Evolutionary conservation across 2,888 invertebrate species (phyloP).

Genomic region (Notodonta ziczac): DNA sequence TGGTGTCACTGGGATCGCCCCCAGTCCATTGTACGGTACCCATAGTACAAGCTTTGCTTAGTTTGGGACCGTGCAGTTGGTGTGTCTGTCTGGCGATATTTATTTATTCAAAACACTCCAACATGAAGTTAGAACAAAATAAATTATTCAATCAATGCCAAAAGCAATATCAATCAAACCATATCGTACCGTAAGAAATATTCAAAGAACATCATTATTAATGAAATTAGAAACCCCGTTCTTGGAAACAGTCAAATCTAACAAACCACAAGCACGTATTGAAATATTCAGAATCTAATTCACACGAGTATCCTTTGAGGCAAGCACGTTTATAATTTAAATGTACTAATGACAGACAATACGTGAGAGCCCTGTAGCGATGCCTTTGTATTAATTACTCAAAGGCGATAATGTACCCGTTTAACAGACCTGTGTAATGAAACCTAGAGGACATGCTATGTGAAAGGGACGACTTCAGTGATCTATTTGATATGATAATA

Average conservation of each 20-base stretch:
- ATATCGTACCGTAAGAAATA: too few species aligned
- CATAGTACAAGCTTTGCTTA: too few species aligned
- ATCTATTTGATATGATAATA: not conserved
- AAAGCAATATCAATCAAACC: too few species aligned
- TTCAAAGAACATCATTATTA: too few species aligned
- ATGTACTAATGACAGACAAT: slow-evolving; percentile 42
- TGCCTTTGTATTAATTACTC: slow-evolving; percentile 46
- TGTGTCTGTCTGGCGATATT: too few species aligned
- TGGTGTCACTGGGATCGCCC: too few species aligned
- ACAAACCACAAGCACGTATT: not conserved
- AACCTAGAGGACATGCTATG: slow-evolving; percentile 17
- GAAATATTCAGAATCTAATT: slow-evolving; percentile 33
- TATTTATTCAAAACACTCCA: too few species aligned
- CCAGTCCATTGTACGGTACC: too few species aligned
- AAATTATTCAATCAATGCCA: too few species aligned
- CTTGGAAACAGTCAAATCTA: not conserved
- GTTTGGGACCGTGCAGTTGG: too few species aligned
- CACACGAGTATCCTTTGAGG: slow-evolving; percentile 39
- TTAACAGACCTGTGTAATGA: slow-evolving; percentile 29
- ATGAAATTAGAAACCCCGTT: too few species aligned
- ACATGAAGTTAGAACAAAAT: too few species aligned
- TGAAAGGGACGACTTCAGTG: not conserved
- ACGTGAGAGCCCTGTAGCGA: slow-evolving; percentile 29
- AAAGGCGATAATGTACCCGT: slow-evolving; percentile 29
- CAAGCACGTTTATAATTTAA: slow-evolving; percentile 41